Base-by-base conservation (phyloP, 2,113 vertebrate genomes). In the Theristicus caerulescens region DNA sequence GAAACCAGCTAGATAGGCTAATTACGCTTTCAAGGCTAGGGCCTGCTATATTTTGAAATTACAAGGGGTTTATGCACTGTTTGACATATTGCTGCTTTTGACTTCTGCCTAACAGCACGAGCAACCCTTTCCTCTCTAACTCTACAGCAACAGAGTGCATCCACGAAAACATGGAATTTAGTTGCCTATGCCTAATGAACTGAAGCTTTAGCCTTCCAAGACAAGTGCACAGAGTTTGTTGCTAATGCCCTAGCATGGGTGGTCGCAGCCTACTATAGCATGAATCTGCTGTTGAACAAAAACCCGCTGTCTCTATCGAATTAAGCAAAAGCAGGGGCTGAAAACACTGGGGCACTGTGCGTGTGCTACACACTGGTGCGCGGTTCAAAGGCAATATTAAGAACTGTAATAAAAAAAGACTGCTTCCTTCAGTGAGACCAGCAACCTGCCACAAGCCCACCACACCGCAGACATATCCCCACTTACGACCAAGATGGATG, bases 21-120 rank as follows among this genome's bases (percentile, higher is more conserved):
- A 92, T 61, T 46, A 79, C 7, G 4, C 61, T 79, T 84, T 58
- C 93, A 94, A 95, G 95, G 91, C 54, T 73, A 95, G 49, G 54
- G 70, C 2, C 4, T 70, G 88, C 58, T 86, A 1, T 20, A 55
- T 31, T 91, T 82, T 77, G 51, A 86, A 84, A 84, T 47, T 73
- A 44, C 82, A 64, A 74, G 81, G 42, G n/a, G 3, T 80, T 92
- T 72, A 89, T 14, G 54, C 17, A 34, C 24, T 69, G 65, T 71
- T 96, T 82, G 73, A 87, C n/a, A 13, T 71, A 44, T 10, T 38
- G 32, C 38, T 82, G 54, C 52, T 82, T 91, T 87, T 52, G 36
- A 72, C 58, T 91, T 65, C 77, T 42, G 52, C 57, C 55, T 34
- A 46, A 49, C 27, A 82, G 57, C 83, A 87, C 62, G 31, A 80